Percentiles rank a stretch among this genome's conserved stretches.
These are phyloP conservation scores for Papio anubis DNA, from an alignment of 2,113 vertebrate genomes.

Conservation along the genomic window DNA sequence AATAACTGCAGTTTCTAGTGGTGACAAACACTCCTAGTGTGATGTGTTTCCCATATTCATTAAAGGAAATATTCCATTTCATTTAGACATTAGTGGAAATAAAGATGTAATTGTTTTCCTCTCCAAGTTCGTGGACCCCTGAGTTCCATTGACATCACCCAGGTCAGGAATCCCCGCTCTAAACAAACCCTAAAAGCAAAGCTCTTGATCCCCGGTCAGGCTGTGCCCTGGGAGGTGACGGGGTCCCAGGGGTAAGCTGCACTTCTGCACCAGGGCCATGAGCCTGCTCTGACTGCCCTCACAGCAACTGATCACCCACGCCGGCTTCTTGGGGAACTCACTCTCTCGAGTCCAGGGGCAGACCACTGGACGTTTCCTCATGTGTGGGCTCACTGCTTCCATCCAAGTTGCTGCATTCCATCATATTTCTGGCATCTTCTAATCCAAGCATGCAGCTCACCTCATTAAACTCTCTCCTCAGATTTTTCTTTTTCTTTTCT, in stretches of 20 bases:
- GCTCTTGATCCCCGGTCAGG: not conserved
- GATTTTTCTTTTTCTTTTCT: no score
- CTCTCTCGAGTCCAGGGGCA: not conserved
- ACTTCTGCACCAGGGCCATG: rapidly evolving
- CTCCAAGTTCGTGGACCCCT: not conserved
- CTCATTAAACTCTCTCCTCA: not conserved
- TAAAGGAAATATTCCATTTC: not conserved
- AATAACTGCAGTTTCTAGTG: not conserved
- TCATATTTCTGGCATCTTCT: not conserved
- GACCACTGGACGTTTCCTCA: not conserved
- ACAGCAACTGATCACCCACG: rapidly evolving
- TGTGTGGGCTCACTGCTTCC: not conserved
- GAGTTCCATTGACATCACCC: not conserved
- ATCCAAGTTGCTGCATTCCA: not conserved
- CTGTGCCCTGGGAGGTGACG: no score
- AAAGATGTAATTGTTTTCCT: not conserved
- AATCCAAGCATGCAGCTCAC: not conserved
- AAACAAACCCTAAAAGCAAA: not conserved
- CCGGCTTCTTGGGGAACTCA: not conserved
- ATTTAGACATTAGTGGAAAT: not conserved
- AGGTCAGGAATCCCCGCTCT: not conserved
- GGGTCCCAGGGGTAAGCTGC: not conserved
- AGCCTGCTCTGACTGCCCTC: no score
- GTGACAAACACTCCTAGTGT: not conserved
- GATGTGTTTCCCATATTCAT: not conserved